A percentile compares a stretch with the other conserved stretches of the same genome.
phyloP scores from a whole-genome alignment of 2,797 vertebrate genomes.

The Cichlasoma orientale region DNA sequence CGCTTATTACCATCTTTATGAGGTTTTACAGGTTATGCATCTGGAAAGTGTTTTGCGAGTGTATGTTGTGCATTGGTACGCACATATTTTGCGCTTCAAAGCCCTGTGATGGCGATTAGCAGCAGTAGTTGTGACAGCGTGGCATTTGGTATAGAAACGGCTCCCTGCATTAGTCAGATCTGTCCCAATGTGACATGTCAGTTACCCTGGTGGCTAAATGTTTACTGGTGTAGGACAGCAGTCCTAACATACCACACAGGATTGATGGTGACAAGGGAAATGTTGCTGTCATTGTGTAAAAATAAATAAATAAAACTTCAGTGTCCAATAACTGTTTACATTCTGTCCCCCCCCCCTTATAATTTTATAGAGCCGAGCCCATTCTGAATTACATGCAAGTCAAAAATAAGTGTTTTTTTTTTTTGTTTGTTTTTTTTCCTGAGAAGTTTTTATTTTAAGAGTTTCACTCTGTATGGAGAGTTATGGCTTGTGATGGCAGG shows the following conservation, averaged over 20 bases:
- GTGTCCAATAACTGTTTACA: neutral
- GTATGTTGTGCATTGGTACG: neutral
- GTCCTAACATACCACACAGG: neutral
- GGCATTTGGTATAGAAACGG: slow-evolving; percentile 40
- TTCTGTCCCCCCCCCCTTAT: neutral
- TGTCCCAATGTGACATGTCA: neutral
- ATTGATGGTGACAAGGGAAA: neutral
- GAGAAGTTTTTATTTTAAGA: slow-evolving; percentile 5
- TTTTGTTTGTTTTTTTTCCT: neutral
- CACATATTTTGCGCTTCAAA: slow-evolving; percentile 19
- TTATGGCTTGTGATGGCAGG: slow-evolving; percentile 23
- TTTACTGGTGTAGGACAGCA: slow-evolving; percentile 28
- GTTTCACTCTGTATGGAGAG: slow-evolving; percentile 12
- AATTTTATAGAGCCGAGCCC: neutral
- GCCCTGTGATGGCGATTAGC: slow-evolving; percentile 39
- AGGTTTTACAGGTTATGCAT: slow-evolving; percentile 8
- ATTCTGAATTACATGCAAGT: neutral
- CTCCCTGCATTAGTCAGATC: neutral
- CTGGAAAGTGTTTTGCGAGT: neutral
- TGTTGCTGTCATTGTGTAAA: neutral
- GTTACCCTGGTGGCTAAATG: slow-evolving; percentile 15
- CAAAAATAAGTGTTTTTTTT: slow-evolving; percentile 12
- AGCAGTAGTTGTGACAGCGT: slow-evolving; percentile 12
- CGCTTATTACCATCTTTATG: neutral
- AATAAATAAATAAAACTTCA: neutral